Base-by-base conservation (phyloP, 2,888 invertebrate species). In the Scaptomyza caliginosa region DNA sequence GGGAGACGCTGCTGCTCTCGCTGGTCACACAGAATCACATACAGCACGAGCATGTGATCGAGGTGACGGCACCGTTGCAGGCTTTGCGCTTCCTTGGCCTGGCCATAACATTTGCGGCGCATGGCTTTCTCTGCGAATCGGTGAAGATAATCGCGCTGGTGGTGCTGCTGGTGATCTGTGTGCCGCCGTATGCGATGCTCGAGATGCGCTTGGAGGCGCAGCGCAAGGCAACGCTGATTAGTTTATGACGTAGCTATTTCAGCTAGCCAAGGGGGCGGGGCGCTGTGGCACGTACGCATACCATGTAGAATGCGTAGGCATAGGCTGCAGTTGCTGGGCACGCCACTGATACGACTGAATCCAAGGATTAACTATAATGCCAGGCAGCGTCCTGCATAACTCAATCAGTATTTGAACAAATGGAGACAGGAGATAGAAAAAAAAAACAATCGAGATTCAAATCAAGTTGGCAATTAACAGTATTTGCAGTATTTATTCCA, bases 1-100 rank as follows among this genome's bases (percentile, higher is more conserved):
- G 96, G 96, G 96, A 96, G 87, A 95, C 96, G 3, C 89, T 93
- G 19, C 89, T 92, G 49, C 92, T 91, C 42, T 90, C 91, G n/a
- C 71, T 91, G 58, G 88, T 91, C 38, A 91, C 91, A 3, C 79
- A 91, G 5, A 92, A 90, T 52, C 92, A 91, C 55, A 82, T 89
- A n/a, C 73, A 76, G 42, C 72, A 76, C 74, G 89, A 89, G 83
- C 92, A 90, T 77, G 90, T 91, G n/a, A 77, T 83, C 4, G 89
- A 90, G 55, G 88, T 90, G 3, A 69, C 88, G 91, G 94, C 89
- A 2, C 90, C 92, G 0, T 87, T 93, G 1, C 90, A 95, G 90
- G 94, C 94, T 82, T 85, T 94, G 91, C 94, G 93, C 87, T 90
- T 92, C 90, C 81, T 93, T 0, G 95, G 95, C 2, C 89, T 94